Conservation (phyloP, 2,797 vertebrate genomes). For the Aplochiton taeniatus region DNA sequence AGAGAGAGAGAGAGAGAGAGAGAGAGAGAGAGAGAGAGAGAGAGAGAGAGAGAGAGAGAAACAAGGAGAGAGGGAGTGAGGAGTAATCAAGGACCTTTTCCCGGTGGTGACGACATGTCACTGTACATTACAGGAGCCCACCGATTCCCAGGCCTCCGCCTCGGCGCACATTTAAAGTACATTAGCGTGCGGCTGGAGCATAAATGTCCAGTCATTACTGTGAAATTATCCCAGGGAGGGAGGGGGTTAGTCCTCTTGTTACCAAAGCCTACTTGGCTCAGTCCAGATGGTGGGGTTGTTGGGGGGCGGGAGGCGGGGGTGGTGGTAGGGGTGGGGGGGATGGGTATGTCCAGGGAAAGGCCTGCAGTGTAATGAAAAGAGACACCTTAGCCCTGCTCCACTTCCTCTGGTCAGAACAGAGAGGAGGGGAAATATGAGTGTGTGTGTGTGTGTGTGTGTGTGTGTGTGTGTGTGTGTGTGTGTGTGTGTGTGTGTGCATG, state of each 20-base stretch:
- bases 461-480: constrained; percentile 13
- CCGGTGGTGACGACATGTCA: constrained; percentile 36
- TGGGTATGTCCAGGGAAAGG: constrained; percentile 45
- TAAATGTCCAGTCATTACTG: constrained; percentile 54
- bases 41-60: background rate
- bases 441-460: constrained; percentile 6
- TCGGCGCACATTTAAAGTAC: constrained; percentile 47
- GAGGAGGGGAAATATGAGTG: constrained; percentile 11
- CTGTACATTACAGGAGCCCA: constrained; percentile 37
- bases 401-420: constrained; percentile 28
- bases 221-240: constrained; percentile 59
- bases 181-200: constrained; percentile 51
- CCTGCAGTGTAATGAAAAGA: constrained; percentile 56
- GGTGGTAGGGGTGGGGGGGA: constrained; percentile 15
- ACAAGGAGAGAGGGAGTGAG: constrained; percentile 3
- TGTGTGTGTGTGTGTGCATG: background rate
- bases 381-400: constrained; percentile 52
- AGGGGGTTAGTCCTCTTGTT: constrained; percentile 46
- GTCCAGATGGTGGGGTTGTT: constrained; percentile 23
- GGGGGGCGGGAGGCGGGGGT: background rate
- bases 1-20: background rate
- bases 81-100: constrained; percentile 25
- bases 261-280: constrained; percentile 61
- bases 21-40: background rate
- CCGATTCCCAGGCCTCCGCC: constrained; percentile 25